Evolutionary conservation across 2,113 vertebrate genomes (phyloP).

Genomic region (Sialia sialis): DNA sequence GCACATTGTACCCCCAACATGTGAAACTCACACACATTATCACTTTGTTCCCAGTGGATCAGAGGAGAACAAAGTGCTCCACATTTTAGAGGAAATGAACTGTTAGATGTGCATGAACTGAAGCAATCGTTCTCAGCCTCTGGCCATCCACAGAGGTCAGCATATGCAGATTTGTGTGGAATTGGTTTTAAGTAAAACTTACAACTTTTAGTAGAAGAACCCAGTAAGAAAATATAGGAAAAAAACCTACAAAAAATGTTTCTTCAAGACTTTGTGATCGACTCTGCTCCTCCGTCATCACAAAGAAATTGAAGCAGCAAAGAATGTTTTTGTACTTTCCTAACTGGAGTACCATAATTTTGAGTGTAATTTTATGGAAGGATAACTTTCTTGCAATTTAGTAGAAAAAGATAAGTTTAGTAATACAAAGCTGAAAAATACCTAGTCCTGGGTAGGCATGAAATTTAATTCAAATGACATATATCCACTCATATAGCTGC

Average conservation of each 20-base stretch:
- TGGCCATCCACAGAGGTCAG: background rate
- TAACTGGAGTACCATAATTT: background rate
- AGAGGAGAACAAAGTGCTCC: background rate
- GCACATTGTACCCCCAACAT: rapidly evolving
- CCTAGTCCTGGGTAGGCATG: background rate
- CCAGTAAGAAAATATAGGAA: background rate
- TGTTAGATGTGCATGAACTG: background rate
- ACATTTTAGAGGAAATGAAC: background rate
- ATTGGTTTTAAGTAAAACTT: background rate
- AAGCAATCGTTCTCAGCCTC: background rate
- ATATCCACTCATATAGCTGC: background rate
- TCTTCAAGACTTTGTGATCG: background rate
- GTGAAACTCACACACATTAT: background rate
- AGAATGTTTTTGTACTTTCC: background rate
- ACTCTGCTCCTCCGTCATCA: rapidly evolving
- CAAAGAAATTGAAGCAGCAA: background rate
- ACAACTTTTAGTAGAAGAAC: background rate
- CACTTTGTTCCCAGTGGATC: background rate
- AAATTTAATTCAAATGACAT: background rate
- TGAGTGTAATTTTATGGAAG: background rate
- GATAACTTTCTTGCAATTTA: background rate
- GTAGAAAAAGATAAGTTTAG: background rate
- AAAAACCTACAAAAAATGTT: background rate
- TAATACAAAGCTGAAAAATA: background rate
- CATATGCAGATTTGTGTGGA: background rate